phyloP scores from a whole-genome alignment of 2,113 vertebrate genomes.

The Lipotes vexillifer region DNA sequence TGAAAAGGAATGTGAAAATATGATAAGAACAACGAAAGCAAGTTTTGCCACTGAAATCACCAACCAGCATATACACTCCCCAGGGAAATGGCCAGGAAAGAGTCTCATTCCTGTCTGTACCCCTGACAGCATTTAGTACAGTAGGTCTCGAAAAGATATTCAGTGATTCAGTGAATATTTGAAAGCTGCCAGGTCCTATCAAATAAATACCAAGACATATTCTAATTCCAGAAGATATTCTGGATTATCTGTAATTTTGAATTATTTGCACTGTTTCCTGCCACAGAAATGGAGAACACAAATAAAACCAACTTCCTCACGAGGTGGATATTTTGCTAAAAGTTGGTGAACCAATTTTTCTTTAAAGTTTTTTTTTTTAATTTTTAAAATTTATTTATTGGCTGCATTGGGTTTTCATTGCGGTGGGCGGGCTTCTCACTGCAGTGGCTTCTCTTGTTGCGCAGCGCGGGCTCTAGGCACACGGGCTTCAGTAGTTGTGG shows the following conservation, averaged over 20 bases:
- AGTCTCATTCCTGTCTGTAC: background rate
- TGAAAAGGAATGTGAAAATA: background rate
- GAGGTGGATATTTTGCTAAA: background rate
- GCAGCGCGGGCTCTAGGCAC: too few species aligned
- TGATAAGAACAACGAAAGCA: background rate
- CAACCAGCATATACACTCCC: background rate
- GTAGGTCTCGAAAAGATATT: background rate
- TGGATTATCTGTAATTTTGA: background rate
- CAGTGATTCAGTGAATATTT: background rate
- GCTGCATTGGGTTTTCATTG: too few species aligned
- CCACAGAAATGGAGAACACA: background rate
- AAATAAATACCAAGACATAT: background rate
- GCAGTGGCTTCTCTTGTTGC: too few species aligned
- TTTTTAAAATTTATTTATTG: too few species aligned
- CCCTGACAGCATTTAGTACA: background rate
- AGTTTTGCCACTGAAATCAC: background rate
- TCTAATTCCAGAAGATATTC: background rate
- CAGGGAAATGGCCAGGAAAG: background rate
- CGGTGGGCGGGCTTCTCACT: too few species aligned
- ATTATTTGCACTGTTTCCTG: background rate
- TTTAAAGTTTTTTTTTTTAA: background rate
- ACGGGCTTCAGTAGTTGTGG: too few species aligned
- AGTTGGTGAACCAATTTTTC: background rate
- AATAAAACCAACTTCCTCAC: background rate
- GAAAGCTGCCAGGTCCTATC: background rate